A percentile compares a stretch with the other conserved stretches of the same genome.
These are phyloP conservation scores for Machimus atricapillus DNA, from an alignment of 2,888 invertebrate species.

Conservation along the genomic window DNA sequence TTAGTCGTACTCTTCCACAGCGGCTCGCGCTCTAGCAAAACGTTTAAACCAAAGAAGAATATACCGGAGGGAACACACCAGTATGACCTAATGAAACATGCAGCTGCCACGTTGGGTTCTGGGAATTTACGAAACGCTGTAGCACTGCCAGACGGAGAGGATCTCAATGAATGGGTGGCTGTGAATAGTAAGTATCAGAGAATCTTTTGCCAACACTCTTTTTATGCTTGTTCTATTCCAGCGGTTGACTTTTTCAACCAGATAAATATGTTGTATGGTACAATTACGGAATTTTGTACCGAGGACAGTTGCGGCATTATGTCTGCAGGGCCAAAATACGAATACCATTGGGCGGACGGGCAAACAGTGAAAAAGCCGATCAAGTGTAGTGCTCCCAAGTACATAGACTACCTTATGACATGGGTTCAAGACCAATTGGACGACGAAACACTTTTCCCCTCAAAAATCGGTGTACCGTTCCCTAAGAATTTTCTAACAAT, in stretches of 20 bases:
- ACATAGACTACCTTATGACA: constrained; percentile 99
- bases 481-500: constrained; percentile 96
- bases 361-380: constrained; percentile 98
- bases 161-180: constrained; percentile 99
- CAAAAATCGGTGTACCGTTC: constrained; percentile 98
- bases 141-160: constrained; percentile 97
- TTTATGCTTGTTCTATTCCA: constrained; percentile 58
- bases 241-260: constrained; percentile 99
- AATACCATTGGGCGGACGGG: constrained; percentile 99
- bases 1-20: constrained; percentile 48
- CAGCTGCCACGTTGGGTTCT: constrained; percentile 97
- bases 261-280: constrained; percentile 99
- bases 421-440: constrained; percentile 99
- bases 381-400: constrained; percentile 98
- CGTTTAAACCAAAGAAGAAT: constrained; percentile 98
- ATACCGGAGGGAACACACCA: constrained; percentile 98
- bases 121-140: constrained; percentile 96
- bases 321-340: constrained; percentile 99
- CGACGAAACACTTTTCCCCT: constrained; percentile 97
- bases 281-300: constrained; percentile 99
- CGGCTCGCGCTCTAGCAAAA: constrained; percentile 84
- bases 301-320: constrained; percentile 97
- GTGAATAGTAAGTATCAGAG: constrained; percentile 90
- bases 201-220: neutral
- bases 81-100: constrained; percentile 98